phyloP scores from a whole-genome alignment of 2,797 vertebrate genomes.

The Squalus acanthias region DNA sequence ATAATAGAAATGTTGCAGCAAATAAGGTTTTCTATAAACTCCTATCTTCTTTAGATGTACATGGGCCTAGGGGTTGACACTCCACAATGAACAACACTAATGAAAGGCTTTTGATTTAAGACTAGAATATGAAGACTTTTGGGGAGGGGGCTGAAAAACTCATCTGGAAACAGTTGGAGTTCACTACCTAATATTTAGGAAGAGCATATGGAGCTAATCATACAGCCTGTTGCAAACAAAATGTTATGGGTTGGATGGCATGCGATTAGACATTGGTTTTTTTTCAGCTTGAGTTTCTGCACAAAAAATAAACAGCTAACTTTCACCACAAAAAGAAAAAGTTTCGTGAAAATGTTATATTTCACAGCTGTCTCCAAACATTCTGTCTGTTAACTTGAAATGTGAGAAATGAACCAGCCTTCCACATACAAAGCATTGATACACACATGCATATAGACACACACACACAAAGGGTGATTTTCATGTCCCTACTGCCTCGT shows the following conservation, averaged over 20 bases:
- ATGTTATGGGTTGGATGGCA: neutral
- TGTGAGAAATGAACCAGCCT: neutral
- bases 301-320: neutral
- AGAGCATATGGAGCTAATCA: neutral
- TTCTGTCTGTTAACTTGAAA: neutral
- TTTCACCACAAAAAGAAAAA: neutral
- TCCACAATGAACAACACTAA: neutral
- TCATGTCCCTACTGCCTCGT: neutral
- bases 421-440: neutral
- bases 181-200: neutral
- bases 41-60: no score
- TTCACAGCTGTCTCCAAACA: no score
- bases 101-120: neutral
- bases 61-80: neutral
- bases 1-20: neutral
- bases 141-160: constrained; percentile 7
- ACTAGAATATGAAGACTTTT: neutral
- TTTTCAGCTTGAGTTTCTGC: neutral
- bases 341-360: neutral
- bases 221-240: neutral
- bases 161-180: neutral
- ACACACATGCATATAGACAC: neutral
- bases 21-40: neutral
- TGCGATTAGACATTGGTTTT: neutral
- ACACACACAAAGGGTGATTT: neutral